Percentiles rank a stretch among this genome's conserved stretches.
These are phyloP conservation scores for Hycleus cichorii DNA, from an alignment of 1,140 invertebrate genomes.

Conservation along the genomic window DNA sequence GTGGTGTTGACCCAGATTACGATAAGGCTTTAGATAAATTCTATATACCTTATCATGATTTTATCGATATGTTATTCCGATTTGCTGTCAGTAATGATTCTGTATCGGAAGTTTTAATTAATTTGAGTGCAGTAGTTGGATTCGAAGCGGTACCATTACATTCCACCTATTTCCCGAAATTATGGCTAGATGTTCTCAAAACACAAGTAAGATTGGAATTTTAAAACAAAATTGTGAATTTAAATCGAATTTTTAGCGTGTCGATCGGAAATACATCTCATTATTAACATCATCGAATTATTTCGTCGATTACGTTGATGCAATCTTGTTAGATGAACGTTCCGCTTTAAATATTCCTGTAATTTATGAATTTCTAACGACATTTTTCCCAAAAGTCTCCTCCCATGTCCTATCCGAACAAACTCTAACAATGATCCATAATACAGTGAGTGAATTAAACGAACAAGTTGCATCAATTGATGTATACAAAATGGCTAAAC, in stretches of 20 bases:
- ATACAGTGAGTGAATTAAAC: constrained; percentile 47
- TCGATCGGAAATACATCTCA: constrained; percentile 68
- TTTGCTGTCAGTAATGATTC: constrained; percentile 77
- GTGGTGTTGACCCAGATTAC: constrained; percentile 72
- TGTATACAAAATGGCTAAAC: constrained; percentile 43
- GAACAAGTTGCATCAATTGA: constrained; percentile 48
- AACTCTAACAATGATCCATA: constrained; percentile 51
- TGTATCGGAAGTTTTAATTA: constrained; percentile 69
- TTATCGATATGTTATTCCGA: constrained; percentile 81
- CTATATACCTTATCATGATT: constrained; percentile 74
- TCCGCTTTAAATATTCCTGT: constrained; percentile 65
- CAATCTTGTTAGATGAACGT: constrained; percentile 72
- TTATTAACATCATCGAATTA: constrained; percentile 70
- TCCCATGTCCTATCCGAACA: constrained; percentile 53
- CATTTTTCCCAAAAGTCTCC: constrained; percentile 72
- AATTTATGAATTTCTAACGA: constrained; percentile 74
- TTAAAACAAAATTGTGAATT: constrained; percentile 12
- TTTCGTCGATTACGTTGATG: constrained; percentile 76
- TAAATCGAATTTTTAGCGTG: constrained; percentile 45
- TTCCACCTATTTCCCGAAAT: constrained; percentile 73
- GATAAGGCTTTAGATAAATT: constrained; percentile 69
- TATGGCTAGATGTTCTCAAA: constrained; percentile 75
- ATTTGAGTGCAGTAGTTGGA: constrained; percentile 76
- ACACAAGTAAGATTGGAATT: constrained; percentile 51
- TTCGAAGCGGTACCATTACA: constrained; percentile 78